A percentile compares a stretch with the other conserved stretches of the same genome.
Conservation (phyloP, 1,140 invertebrate species). For the Rhyacophila brunnea region DNA sequence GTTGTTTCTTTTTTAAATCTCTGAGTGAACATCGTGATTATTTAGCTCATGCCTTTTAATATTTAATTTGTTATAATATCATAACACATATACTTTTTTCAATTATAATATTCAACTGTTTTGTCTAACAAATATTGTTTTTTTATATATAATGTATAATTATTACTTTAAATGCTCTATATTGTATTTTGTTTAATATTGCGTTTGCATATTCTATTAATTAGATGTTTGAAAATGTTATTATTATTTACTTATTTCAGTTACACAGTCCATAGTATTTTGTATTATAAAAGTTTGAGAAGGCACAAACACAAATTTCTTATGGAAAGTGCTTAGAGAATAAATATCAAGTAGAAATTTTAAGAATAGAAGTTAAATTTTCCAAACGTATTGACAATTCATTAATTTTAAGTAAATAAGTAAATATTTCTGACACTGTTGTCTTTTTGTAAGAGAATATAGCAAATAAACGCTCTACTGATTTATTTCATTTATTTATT, state of each 20-base stretch:
- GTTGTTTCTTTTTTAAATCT: too few species aligned
- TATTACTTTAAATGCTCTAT: too few species aligned
- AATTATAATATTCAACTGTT: too few species aligned
- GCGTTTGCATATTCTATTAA: too few species aligned
- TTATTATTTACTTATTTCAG: not conserved
- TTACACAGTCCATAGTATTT: not conserved
- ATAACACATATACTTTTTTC: too few species aligned
- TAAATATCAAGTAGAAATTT: not conserved
- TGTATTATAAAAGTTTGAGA: not conserved
- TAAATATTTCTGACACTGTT: constrained; percentile 7
- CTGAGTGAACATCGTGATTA: too few species aligned
- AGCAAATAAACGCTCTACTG: not conserved
- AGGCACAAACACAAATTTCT: constrained; percentile 1
- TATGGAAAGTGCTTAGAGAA: constrained; percentile 8
- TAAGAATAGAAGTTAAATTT: constrained; percentile 1
- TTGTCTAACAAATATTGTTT: too few species aligned
- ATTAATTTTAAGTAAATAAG: constrained; percentile 15
- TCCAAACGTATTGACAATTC: constrained; percentile 22
- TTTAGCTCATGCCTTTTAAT: constrained; percentile 30
- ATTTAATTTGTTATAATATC: constrained; percentile 10
- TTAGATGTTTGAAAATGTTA: too few species aligned
- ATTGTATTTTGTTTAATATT: too few species aligned
- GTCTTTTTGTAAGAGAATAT: constrained; percentile 14
- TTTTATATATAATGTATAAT: too few species aligned
- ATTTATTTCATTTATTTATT: too few species aligned